Conservation (phyloP, 2,113 vertebrate genomes). For the Arothron firmamentum region DNA sequence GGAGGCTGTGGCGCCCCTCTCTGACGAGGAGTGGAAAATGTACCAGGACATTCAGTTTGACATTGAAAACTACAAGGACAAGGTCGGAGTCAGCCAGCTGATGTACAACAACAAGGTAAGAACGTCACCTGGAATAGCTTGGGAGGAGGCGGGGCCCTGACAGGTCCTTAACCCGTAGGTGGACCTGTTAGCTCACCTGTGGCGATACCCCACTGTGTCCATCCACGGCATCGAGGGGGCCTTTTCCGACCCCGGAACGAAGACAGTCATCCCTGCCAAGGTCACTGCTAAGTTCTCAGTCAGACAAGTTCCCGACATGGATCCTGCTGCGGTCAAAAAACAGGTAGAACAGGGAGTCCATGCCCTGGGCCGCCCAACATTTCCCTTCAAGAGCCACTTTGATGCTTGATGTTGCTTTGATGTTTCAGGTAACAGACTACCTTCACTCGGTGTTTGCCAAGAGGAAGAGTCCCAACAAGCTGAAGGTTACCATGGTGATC, state of each 20-base stretch:
- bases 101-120: constrained; percentile 85
- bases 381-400: neutral
- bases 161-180: constrained; percentile 67
- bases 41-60: constrained; percentile 83
- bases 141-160: too few relatives aligned
- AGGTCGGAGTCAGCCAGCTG: constrained; percentile 75
- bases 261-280: constrained; percentile 89
- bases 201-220: constrained; percentile 86
- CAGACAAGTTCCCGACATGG: constrained; percentile 86
- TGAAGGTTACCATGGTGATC: constrained; percentile 79
- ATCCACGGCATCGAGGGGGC: constrained; percentile 91
- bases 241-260: constrained; percentile 80
- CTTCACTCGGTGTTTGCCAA: constrained; percentile 80
- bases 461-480: constrained; percentile 84
- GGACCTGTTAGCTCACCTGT: constrained; percentile 83
- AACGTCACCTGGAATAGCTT: too few relatives aligned
- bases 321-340: constrained; percentile 74
- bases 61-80: constrained; percentile 74
- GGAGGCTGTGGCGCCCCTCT: constrained; percentile 75
- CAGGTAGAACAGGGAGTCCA: constrained; percentile 73
- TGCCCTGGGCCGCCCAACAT: neutral
- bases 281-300: constrained; percentile 92
- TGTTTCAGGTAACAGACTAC: constrained; percentile 75
- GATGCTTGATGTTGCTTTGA: neutral
- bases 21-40: constrained; percentile 77